Conservation (phyloP, 2,113 vertebrate genomes). For the Neotragus moschatus region DNA sequence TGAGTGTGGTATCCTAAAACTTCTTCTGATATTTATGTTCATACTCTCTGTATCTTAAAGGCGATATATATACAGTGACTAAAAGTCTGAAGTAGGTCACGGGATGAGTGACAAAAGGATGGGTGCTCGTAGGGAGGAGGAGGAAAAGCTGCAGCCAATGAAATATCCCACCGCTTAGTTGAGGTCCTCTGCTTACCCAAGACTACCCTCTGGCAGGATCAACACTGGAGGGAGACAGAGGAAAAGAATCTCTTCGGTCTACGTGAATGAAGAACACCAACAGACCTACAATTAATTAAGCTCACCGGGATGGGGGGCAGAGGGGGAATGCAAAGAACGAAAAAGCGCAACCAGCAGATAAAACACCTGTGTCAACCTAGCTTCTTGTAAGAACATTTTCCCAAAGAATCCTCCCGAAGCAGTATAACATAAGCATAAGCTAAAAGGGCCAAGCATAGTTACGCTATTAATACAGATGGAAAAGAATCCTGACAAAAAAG, state of each 20-base stretch:
- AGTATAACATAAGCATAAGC: not conserved
- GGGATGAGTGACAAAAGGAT: not conserved
- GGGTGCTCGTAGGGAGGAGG: not conserved
- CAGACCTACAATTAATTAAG: not conserved
- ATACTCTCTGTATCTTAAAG: not conserved
- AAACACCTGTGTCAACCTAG: not conserved
- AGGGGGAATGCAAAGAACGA: not conserved
- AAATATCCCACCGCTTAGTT: not conserved
- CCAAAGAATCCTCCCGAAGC: not conserved
- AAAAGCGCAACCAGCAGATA: not conserved
- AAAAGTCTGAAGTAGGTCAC: conserved; percentile 12
- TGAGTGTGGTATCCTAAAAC: not conserved
- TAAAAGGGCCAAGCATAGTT: not conserved
- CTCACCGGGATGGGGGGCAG: not conserved
- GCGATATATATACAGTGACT: not conserved
- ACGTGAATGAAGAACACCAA: not conserved
- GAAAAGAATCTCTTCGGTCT: not conserved
- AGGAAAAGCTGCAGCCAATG: not conserved
- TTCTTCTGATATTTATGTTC: not conserved
- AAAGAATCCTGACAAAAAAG: not conserved
- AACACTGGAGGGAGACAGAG: not conserved
- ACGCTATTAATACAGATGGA: not conserved
- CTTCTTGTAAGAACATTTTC: not conserved
- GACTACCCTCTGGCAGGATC: not conserved
- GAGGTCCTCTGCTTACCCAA: not conserved